These are phyloP conservation scores for Dryobotodes eremita DNA, from an alignment of 2,888 invertebrate species.

Conservation along the genomic window DNA sequence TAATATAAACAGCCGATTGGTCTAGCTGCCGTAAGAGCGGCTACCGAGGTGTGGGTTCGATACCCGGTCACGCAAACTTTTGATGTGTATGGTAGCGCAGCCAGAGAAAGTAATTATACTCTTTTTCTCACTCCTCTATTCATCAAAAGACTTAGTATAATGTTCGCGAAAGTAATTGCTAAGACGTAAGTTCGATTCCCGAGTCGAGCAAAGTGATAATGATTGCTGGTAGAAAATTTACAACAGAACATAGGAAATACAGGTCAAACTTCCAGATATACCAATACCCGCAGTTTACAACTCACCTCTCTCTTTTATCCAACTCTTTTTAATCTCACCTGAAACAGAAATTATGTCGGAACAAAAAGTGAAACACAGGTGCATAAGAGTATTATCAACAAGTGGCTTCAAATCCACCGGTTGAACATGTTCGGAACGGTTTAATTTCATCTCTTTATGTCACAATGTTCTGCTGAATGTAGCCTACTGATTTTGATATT, in stretches of 20 bases:
- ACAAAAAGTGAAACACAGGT: slow-evolving; percentile 33
- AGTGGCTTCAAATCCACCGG: slow-evolving; percentile 43
- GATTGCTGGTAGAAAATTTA: too few species aligned
- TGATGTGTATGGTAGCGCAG: too few species aligned
- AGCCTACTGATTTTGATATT: slow-evolving; percentile 27
- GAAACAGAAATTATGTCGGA: slow-evolving; percentile 19
- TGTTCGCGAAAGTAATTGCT: too few species aligned
- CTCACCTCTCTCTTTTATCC: neutral
- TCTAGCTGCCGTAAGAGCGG: too few species aligned
- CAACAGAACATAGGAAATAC: too few species aligned
- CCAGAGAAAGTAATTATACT: too few species aligned
- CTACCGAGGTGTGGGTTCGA: too few species aligned
- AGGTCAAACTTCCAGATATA: too few species aligned
- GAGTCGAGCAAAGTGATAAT: neutral
- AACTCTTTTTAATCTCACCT: slow-evolving; percentile 32
- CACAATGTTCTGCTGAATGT: slow-evolving; percentile 18
- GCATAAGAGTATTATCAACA: slow-evolving; percentile 35
- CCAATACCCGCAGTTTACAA: neutral
- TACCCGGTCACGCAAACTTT: too few species aligned
- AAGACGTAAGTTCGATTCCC: neutral
- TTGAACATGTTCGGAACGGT: slow-evolving; percentile 40
- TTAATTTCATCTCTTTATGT: slow-evolving; percentile 33
- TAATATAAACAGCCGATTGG: too few species aligned
- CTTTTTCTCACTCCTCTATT: too few species aligned
- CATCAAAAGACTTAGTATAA: too few species aligned